Conservation (phyloP, 1,140 invertebrate species). For the Marisa cornuarietis region DNA sequence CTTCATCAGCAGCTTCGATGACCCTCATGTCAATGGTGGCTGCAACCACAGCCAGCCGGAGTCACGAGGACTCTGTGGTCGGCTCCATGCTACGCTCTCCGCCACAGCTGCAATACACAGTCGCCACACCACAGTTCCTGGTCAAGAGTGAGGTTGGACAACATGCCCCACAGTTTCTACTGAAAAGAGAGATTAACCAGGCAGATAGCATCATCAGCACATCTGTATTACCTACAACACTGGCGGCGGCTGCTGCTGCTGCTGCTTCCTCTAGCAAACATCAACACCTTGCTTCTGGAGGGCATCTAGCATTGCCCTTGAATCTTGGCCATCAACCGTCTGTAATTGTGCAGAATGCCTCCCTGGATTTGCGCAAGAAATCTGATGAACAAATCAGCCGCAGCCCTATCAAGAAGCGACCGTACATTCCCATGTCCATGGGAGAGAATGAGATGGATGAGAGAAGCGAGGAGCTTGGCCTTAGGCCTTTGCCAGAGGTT, state of each 20-base stretch:
- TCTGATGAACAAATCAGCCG: slow-evolving; percentile 48
- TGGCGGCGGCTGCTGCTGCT: slow-evolving; percentile 9
- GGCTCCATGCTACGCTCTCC: slow-evolving; percentile 35
- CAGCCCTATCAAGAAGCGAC: slow-evolving; percentile 63
- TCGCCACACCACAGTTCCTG: slow-evolving; percentile 27
- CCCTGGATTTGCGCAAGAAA: slow-evolving; percentile 56
- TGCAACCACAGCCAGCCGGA: neutral
- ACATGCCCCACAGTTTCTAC: neutral
- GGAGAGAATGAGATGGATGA: neutral
- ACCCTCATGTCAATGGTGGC: slow-evolving; percentile 22
- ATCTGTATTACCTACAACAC: slow-evolving; percentile 3
- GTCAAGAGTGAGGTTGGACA: slow-evolving; percentile 12
- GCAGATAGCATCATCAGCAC: slow-evolving; percentile 15
- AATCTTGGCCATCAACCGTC: slow-evolving; percentile 38
- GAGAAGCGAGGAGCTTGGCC: slow-evolving; percentile 12
- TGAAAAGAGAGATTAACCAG: slow-evolving; percentile 15
- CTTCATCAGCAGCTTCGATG: slow-evolving; percentile 3
- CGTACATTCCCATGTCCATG: slow-evolving; percentile 47
- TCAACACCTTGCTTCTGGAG: slow-evolving; percentile 19
- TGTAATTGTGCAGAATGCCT: slow-evolving; percentile 54
- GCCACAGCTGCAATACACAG: slow-evolving; percentile 32
- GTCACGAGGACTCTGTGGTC: slow-evolving; percentile 25
- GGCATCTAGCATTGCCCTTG: slow-evolving; percentile 15
- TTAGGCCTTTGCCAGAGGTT: neutral
- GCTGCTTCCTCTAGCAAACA: slow-evolving; percentile 3